Evolutionary conservation across 2,888 invertebrate genomes (phyloP).

Genomic region (Prostheceraeus crozeri): DNA sequence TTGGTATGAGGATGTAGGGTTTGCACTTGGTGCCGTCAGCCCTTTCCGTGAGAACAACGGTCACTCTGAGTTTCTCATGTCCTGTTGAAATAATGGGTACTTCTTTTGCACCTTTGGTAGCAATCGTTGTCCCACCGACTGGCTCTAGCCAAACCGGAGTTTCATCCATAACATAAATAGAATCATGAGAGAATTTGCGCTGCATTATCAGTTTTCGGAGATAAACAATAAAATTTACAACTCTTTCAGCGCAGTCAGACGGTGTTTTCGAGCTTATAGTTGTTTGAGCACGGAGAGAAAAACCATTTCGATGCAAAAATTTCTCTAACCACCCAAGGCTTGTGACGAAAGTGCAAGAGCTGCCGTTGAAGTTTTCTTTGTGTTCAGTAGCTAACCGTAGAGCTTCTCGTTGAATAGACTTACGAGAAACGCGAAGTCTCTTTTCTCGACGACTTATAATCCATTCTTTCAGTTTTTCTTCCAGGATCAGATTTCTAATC

Average conservation of each 20-base stretch:
- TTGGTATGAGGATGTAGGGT: slow-evolving; percentile 41
- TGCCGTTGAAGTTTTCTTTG: too few species aligned
- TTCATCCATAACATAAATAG: slow-evolving; percentile 35
- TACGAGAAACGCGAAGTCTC: too few species aligned
- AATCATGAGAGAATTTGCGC: neutral
- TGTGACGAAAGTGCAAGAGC: too few species aligned
- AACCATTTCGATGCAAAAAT: too few species aligned
- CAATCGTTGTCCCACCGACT: slow-evolving; percentile 34
- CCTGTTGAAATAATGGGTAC: slow-evolving; percentile 42
- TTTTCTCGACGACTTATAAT: too few species aligned
- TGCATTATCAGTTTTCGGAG: neutral
- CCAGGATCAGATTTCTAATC: too few species aligned
- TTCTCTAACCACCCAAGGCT: too few species aligned
- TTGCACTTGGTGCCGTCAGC: slow-evolving; percentile 39
- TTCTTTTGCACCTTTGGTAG: slow-evolving; percentile 40
- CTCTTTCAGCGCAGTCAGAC: neutral
- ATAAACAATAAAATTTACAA: neutral
- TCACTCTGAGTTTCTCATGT: slow-evolving; percentile 42
- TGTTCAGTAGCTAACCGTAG: too few species aligned
- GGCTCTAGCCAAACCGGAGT: slow-evolving; percentile 38
- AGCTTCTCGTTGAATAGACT: too few species aligned
- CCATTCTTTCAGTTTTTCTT: too few species aligned
- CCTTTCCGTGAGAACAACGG: slow-evolving; percentile 41
- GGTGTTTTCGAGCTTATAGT: neutral
- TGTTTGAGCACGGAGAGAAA: too few species aligned